phyloP scores from a whole-genome alignment of 2,888 invertebrate genomes.

The Elegia similella region DNA sequence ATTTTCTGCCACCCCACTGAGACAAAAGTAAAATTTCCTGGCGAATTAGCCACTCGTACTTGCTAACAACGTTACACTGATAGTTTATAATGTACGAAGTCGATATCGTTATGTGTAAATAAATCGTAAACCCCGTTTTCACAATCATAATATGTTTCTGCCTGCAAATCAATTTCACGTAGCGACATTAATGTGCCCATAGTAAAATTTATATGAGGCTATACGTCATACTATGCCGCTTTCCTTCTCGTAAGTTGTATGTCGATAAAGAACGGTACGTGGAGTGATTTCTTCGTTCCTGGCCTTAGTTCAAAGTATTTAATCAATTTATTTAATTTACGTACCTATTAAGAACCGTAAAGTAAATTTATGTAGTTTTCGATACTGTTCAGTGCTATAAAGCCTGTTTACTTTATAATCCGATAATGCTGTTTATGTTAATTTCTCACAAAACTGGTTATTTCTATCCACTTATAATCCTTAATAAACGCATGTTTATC shows the following conservation, averaged over 20 bases:
- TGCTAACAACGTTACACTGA: slow-evolving; percentile 54
- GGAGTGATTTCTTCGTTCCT: slow-evolving; percentile 35
- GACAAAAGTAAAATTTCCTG: slow-evolving; percentile 16
- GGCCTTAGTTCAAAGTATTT: slow-evolving; percentile 51
- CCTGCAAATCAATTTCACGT: slow-evolving; percentile 81
- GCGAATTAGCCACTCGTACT: slow-evolving; percentile 35
- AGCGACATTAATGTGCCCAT: slow-evolving; percentile 79
- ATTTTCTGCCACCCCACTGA: slow-evolving; percentile 4
- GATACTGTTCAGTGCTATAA: not conserved
- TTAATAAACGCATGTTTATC: too few species aligned
- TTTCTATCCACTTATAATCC: too few species aligned
- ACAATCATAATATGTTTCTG: slow-evolving; percentile 82
- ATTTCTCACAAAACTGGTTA: too few species aligned
- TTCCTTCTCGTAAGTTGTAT: slow-evolving; percentile 61
- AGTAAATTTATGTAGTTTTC: not conserved
- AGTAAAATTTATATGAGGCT: slow-evolving; percentile 80
- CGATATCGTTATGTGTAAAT: slow-evolving; percentile 77
- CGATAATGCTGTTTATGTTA: slow-evolving; percentile 6
- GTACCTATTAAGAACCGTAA: not conserved
- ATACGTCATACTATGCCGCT: slow-evolving; percentile 69
- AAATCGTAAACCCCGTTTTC: slow-evolving; percentile 82
- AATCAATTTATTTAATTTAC: slow-evolving; percentile 1
- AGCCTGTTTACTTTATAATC: not conserved
- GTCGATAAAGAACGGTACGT: slow-evolving; percentile 51
- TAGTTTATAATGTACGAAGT: slow-evolving; percentile 68